Conservation (phyloP, 2,113 vertebrate species). For the Grus americana region DNA sequence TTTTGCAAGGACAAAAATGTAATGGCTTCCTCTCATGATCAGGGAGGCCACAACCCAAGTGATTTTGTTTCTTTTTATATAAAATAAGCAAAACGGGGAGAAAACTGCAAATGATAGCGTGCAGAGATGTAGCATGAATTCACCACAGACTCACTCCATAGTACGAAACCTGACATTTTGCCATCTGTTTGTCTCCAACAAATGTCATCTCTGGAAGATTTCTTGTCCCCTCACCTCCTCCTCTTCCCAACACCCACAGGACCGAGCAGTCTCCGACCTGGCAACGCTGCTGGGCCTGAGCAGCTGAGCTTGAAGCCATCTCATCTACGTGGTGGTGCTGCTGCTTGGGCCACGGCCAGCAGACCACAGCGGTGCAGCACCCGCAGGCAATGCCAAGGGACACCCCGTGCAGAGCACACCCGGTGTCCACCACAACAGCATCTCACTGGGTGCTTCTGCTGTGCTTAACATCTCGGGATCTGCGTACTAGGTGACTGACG, state of each 20-base stretch:
- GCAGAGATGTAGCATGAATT: neutral
- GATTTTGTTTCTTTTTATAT: neutral
- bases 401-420: fast-evolving
- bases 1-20: neutral
- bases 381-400: neutral
- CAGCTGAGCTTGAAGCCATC: neutral
- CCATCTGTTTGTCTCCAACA: neutral
- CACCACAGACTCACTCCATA: neutral
- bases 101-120: neutral
- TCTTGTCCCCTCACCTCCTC: neutral
- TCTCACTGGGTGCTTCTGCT: neutral
- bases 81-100: neutral
- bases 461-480: neutral
- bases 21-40: neutral
- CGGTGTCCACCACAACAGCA: neutral
- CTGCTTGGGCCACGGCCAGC: fast-evolving
- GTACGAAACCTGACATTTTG: neutral
- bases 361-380: neutral
- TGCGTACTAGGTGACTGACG: fast-evolving
- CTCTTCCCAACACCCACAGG: neutral
- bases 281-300: neutral
- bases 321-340: neutral
- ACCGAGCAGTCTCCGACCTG: neutral
- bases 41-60: neutral
- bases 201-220: neutral